Conservation (phyloP, 2,888 invertebrate genomes). For the Sphaeridia pumilis region DNA sequence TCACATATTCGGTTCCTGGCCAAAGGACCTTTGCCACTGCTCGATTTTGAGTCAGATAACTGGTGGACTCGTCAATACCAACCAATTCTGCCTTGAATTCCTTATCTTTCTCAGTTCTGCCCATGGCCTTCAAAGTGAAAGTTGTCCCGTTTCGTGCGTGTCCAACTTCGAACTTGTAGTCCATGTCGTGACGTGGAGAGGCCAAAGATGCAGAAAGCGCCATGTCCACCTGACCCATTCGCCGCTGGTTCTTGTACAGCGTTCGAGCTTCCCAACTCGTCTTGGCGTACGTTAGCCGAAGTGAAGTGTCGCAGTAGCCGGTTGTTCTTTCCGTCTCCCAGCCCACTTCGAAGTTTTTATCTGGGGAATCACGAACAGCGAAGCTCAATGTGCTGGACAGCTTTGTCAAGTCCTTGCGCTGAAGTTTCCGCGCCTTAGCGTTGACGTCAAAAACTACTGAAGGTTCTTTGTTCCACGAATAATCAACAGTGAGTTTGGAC, state of each 20-base stretch:
- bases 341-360: conserved; percentile 34
- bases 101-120: conserved; percentile 16
- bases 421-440: conserved; percentile 33
- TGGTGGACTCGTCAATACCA: conserved; percentile 15
- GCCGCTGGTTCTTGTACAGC: conserved; percentile 33
- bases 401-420: conserved; percentile 34
- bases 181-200: conserved; percentile 33
- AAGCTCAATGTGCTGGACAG: conserved; percentile 23
- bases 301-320: conserved; percentile 37
- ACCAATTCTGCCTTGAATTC: conserved; percentile 26
- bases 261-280: conserved; percentile 37
- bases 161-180: conserved; percentile 32
- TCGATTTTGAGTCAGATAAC: conserved; percentile 21
- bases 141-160: conserved; percentile 19
- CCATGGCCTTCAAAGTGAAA: conserved; percentile 22
- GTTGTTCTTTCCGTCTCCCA: conserved; percentile 36
- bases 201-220: conserved; percentile 29
- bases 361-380: conserved; percentile 31
- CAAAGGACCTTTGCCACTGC: conserved; percentile 23
- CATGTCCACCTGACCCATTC: conserved; percentile 30
- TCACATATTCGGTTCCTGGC: conserved; percentile 25
- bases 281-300: conserved; percentile 34
- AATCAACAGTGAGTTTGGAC: conserved; percentile 36
- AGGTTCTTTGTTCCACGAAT: conserved; percentile 32
- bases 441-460: conserved; percentile 34